phyloP scores from a whole-genome alignment of 92 coral and sea anemone genomes.

The Phymanthus crucifer region DNA sequence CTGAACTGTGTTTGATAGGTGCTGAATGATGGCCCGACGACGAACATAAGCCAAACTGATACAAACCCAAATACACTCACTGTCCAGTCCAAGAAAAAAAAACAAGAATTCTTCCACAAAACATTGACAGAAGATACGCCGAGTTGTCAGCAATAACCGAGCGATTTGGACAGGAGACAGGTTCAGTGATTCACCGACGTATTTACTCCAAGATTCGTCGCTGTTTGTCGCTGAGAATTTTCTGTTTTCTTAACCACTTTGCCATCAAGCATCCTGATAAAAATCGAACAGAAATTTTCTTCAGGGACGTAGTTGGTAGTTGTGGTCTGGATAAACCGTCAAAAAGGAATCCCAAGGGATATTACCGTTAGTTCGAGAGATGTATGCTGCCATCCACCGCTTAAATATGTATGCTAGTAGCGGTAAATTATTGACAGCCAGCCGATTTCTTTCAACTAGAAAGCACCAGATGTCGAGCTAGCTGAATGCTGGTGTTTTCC shows the following conservation, averaged over 20 bases:
- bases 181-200: too few species aligned
- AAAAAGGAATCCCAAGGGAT: neutral
- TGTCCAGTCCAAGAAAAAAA: too few species aligned
- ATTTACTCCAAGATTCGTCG: too few species aligned
- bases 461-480: slow-evolving; percentile 29
- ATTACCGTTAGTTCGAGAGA: slow-evolving; percentile 43
- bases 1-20: too few species aligned
- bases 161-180: too few species aligned
- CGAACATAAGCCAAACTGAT: too few species aligned
- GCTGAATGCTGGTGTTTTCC: neutral
- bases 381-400: slow-evolving; percentile 14
- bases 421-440: slow-evolving; percentile 47
- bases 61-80: too few species aligned
- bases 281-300: slow-evolving; percentile 15
- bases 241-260: neutral
- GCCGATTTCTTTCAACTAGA: neutral
- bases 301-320: slow-evolving; percentile 2
- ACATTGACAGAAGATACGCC: too few species aligned
- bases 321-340: slow-evolving; percentile 26
- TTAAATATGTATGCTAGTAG: slow-evolving; percentile 42
- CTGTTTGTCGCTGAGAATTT: too few species aligned
- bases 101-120: too few species aligned
- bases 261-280: slow-evolving; percentile 15
- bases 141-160: too few species aligned
- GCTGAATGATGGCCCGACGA: too few species aligned